phyloP scores from a whole-genome alignment of 2,797 vertebrate genomes.

The Crenichthys baileyi region DNA sequence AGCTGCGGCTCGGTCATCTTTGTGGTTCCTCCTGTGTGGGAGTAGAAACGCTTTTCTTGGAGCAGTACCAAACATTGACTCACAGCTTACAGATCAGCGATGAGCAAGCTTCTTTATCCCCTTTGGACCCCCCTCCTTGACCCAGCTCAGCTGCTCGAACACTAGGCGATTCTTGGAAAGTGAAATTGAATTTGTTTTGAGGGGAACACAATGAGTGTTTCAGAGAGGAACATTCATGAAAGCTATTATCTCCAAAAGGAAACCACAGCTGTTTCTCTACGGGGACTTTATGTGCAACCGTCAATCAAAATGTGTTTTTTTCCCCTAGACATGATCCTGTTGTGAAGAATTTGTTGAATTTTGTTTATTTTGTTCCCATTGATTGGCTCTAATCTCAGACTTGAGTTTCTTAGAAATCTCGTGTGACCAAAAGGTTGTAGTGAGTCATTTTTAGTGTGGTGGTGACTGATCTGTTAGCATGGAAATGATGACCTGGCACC shows the following conservation, averaged over 20 bases:
- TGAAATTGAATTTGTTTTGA: conserved; percentile 73
- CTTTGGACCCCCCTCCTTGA: conserved; percentile 49
- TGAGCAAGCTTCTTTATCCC: conserved; percentile 75
- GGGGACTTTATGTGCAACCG: conserved; percentile 35
- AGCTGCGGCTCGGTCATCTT: conserved; percentile 51
- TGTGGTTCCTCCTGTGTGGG: conserved; percentile 67
- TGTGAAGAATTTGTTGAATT: conserved; percentile 3
- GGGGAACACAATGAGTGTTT: conserved; percentile 63
- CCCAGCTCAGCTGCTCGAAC: conserved; percentile 75
- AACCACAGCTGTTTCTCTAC: conserved; percentile 57
- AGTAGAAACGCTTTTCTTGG: conserved; percentile 66
- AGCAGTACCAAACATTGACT: conserved; percentile 75
- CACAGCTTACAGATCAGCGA: conserved; percentile 67
- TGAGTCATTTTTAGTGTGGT: conserved; percentile 49
- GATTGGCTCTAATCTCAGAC: neutral
- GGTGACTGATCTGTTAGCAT: conserved; percentile 66
- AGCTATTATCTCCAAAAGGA: conserved; percentile 54
- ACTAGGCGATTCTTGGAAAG: conserved; percentile 74
- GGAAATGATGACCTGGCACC: conserved; percentile 59
- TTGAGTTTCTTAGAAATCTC: conserved; percentile 50
- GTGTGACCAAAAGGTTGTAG: conserved; percentile 66
- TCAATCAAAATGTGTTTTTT: conserved; percentile 14
- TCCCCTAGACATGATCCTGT: conserved; percentile 23
- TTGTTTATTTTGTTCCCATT: neutral
- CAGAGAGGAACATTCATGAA: conserved; percentile 52